Base-by-base conservation (phyloP, 2,113 vertebrate species). In the Micronycteris hirsuta region DNA sequence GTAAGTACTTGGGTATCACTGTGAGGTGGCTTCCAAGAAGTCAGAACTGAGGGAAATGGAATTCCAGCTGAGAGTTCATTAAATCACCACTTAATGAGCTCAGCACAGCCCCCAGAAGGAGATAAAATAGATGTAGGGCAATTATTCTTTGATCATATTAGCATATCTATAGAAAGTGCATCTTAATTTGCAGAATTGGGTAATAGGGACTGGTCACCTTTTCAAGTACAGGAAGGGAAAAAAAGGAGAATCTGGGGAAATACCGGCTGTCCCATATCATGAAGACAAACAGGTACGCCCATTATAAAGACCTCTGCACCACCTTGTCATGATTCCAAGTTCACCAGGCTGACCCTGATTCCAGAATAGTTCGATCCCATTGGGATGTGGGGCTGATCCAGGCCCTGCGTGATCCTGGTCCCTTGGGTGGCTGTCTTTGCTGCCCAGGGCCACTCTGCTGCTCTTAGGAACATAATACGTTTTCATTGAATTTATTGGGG, bases 21-120 rank as follows among this genome's bases (percentile, higher is more conserved):
- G 81, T 95, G 67, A 97, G 76, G 80, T 93, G 76, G 81, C 68
- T 95, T 68, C 92, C 71, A 93, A 96, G 94, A 97, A 92, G 88
- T 96, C 65, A 54, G 92, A 96, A 96, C 88, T 82, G 84, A 97
- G 26, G 19, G 36, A 96, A 95, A 94, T 92, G 87, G 90, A 96
- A 97, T 94, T 97, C 92, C 85, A 91, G 71, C 93, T 96, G 96
- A 88, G 96, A 88, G 58, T 96, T 97, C 95, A 96, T 97, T 96
- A 96, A 94, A 96, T 97, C 80, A 94, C 96, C 82, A 78, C 82
- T 91, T 97, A 97, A 97, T 96, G 96, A 96, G 90, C 86, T 92
- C 81, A 73, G 43, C 47, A 87, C 82, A 94, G 58, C 65, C 77
- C 73, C 58, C 58, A 94, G 67, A 92, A 87, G 70, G 61, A 94